Base-by-base conservation (phyloP, 2,888 invertebrate genomes). In the Dryadula phaetusa region DNA sequence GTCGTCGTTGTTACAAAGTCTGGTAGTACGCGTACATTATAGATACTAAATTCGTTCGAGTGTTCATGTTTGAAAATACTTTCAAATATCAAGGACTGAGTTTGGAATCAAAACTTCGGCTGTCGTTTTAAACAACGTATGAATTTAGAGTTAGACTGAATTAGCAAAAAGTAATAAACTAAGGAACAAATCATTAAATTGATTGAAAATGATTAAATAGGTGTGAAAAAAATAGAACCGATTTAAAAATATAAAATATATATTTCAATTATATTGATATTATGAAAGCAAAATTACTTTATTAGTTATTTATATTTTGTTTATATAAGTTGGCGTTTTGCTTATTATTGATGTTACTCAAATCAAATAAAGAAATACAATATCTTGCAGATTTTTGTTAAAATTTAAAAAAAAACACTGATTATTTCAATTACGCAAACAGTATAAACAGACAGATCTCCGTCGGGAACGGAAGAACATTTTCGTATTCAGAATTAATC, bases 401-500 rank as follows among this genome's bases (percentile, higher is more conserved):
- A 42, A 58, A 46, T 60, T 67, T 0, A 60, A 69, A 67, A 69
- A 67, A 67, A 74, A 79, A 70, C 71, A 78, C 72, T 61, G 70
- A 76, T 74, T 74, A 71, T 73, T 68, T 73, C 69, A 65, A 62
- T 61, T 69, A 71, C 70, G 69, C 68, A 70, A 68, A 25, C 68
- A 49, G 69, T 64, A 69, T 63, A 72, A 67, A 66, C 67, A 69
- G 72, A 72, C 70, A 70, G 70, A 73, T 73, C 75, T 69, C 66
- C 64, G 64, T 65, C 66, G 70, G 71, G 68, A 71, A 65, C 52
- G 71, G 72, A 64, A 68, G 70, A 75, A 76, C 73, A 71, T 76
- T 78, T 76, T 76, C 77, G 77, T 77, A 81, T 79, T 82, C 78
- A 76, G 84, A 85, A 86, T 87, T 85, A 87, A 88, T 88, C 83